phyloP scores from a whole-genome alignment of 1,140 invertebrate genomes.

The Diabrotica virgifera region DNA sequence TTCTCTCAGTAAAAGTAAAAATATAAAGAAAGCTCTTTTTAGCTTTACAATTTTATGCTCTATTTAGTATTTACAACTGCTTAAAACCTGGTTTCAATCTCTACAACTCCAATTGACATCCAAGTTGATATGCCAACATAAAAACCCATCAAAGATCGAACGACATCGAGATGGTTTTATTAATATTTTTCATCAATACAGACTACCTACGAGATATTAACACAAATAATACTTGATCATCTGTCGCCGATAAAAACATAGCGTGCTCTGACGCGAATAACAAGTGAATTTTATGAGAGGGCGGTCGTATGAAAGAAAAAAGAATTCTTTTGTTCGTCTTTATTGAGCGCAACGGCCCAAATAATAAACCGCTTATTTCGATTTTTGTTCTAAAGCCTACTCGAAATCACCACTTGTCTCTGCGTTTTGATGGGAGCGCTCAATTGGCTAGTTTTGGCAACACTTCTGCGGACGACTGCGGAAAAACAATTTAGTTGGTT shows the following conservation, averaged over 20 bases:
- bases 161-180: too few species aligned
- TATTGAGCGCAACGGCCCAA: conserved; percentile 36
- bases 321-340: conserved; percentile 34
- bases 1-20: too few species aligned
- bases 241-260: conserved; percentile 39
- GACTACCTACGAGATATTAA: not conserved
- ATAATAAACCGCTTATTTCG: conserved; percentile 44
- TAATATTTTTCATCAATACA: too few species aligned
- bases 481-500: not conserved
- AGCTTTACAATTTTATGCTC: too few species aligned
- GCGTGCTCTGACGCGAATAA: conserved; percentile 41
- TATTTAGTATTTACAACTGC: too few species aligned
- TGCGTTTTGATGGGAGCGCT: not conserved
- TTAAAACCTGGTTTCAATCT: too few species aligned
- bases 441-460: conserved; percentile 2
- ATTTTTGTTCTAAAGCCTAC: conserved; percentile 34
- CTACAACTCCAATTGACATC: too few species aligned
- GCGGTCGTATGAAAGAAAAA: conserved; percentile 32
- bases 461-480: not conserved
- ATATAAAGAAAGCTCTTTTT: too few species aligned
- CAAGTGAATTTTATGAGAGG: conserved; percentile 39
- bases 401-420: not conserved
- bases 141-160: too few species aligned
- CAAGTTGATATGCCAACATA: too few species aligned
- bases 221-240: conserved; percentile 40